These are phyloP conservation scores for Wasmannia auropunctata DNA, from an alignment of 1,140 invertebrate genomes.

Conservation along the genomic window DNA sequence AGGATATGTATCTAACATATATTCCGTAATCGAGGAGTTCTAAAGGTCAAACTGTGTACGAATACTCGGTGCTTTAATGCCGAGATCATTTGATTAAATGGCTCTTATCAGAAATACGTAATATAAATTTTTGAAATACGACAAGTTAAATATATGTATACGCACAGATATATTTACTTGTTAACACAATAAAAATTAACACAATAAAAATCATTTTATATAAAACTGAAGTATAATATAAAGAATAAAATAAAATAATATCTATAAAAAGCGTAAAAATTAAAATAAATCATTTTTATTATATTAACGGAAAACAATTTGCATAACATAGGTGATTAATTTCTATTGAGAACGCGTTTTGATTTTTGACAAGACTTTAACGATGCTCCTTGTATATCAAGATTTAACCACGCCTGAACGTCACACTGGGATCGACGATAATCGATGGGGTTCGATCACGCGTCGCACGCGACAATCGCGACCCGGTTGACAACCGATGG, in stretches of 20 bases:
- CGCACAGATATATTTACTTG: too few relatives aligned
- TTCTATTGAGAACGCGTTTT: not conserved
- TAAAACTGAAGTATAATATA: not conserved
- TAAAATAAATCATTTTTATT: not conserved
- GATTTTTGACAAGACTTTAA: not conserved
- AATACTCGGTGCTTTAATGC: not conserved
- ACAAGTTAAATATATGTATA: too few relatives aligned
- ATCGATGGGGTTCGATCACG: conserved; percentile 62
- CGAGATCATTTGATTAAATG: not conserved
- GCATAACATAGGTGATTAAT: not conserved
- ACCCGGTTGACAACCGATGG: conserved; percentile 69
- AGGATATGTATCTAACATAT: not conserved
- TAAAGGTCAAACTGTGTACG: not conserved
- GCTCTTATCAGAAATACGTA: not conserved
- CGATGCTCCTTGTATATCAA: not conserved
- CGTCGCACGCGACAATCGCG: conserved; percentile 65
- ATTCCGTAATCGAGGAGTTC: conserved; percentile 8
- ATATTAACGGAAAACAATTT: not conserved
- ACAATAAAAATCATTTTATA: not conserved
- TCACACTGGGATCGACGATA: not conserved
- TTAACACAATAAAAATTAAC: too few relatives aligned
- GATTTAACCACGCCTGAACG: not conserved
- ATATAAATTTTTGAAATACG: not conserved
- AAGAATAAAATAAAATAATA: not conserved
- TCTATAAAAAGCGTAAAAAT: not conserved